Evolutionary conservation across 2,888 invertebrate species (phyloP).

Genomic region (Strigamia crassipes): DNA sequence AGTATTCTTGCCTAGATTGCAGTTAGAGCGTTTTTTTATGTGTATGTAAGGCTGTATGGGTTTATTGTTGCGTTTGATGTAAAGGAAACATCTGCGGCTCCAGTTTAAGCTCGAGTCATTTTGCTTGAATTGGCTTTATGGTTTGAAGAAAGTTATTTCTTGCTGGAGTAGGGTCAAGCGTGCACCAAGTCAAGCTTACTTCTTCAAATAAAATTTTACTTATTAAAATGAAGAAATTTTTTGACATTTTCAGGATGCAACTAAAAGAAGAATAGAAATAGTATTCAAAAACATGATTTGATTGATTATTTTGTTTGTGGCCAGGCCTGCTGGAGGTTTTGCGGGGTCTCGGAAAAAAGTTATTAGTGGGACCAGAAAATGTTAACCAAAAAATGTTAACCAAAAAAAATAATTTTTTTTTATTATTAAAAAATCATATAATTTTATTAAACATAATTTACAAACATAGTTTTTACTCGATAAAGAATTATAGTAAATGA

Average conservation of each 20-base stretch:
- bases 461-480: too few species aligned
- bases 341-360: too few species aligned
- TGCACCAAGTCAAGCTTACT: neutral
- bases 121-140: neutral
- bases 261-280: neutral
- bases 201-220: neutral
- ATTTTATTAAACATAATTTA: too few species aligned
- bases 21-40: neutral
- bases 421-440: too few species aligned
- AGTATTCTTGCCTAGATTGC: neutral
- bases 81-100: neutral
- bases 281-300: too few species aligned
- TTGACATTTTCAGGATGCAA: neutral
- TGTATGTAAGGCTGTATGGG: neutral
- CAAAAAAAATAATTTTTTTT: too few species aligned
- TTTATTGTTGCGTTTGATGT: neutral
- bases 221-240: neutral
- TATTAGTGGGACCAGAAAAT: too few species aligned
- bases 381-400: too few species aligned
- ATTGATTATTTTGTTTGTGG: too few species aligned
- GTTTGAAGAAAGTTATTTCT: neutral
- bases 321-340: too few species aligned
- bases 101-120: neutral
- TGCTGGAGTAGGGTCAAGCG: neutral
- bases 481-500: too few species aligned